Evolutionary conservation across 1,140 invertebrate species (phyloP), one percentile per base, ranked within the genome.

Genomic region (Drosophila subobscura): DNA sequence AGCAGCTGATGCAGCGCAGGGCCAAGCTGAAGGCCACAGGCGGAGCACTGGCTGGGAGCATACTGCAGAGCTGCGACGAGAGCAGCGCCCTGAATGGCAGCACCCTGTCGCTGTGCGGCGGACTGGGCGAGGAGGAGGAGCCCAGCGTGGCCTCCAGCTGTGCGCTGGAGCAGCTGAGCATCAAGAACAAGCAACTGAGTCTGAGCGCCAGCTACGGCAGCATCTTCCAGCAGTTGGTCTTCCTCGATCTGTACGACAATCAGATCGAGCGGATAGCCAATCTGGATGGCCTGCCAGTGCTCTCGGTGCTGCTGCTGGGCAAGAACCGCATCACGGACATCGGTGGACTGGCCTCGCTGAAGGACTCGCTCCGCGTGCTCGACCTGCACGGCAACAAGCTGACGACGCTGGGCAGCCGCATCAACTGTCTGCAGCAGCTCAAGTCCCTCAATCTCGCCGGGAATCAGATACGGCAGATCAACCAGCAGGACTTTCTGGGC

Each of bases 241-340:
- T 98, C 89, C 94, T 99, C 46, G 97, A 99, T 92, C 92, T 99
- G 3, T 98, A 98, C 92, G 96, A 98, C 91, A 99, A 99, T 92
- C 96, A 98, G 91, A 95, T 99, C 41, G 97, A 98, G 61, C 95
- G 95, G 84, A 96, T 98, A 50, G 94, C 94, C 44, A 95, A 94
- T 61, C 92, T 98, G 33, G 94, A 95, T 68, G 92, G 93, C 47
- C 93, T 98, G 5, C 94, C 94, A 47, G 96, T 95, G 88, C 92
- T 98, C 7, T 92, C 97, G 76, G 97, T 98, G 4, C 92, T 98
- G 47, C 93, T 98, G 61, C 93, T 98, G 81, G 97, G 97, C 5
- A 98, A 98, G 92, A 98, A 98, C 92, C 95, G 96, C 92, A 92
- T 94, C 22, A 93, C 91, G 56, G 93, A 92, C 51, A 93, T 93